Evolutionary conservation across 2,888 invertebrate genomes (phyloP), one percentile per base, ranked within the genome.

Genomic region (Camponotus fellah): DNA sequence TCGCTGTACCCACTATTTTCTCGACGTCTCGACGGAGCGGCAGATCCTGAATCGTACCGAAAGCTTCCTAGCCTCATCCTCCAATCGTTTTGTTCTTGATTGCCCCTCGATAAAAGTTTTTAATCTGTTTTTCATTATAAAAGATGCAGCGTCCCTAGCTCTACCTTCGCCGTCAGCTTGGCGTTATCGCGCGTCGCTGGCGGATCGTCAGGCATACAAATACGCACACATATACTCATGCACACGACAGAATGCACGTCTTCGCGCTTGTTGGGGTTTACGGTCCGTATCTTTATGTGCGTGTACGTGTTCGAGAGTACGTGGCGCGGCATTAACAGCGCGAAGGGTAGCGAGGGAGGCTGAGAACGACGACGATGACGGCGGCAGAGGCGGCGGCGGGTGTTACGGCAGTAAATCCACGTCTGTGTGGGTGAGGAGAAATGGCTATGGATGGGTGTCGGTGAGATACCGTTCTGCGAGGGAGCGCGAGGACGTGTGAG

Each of bases 251-350:
- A 85, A 85, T 82, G 85, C 88, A 85, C 90, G 89, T 87, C 89
- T 89, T 90, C 86, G 88, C 85, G 89, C 86, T 87, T 89, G 92
- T 90, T 87, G 90, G 91, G 91, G 92, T 93, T 93, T 93, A 93
- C 92, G 92, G 92, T 88, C 90, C 90, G 90, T 91, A 91, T 92
- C 91, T 90, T 90, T 91, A 90, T 88, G 91, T 87, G 89, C 86
- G 91, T 87, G 91, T 91, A 89, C 89, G 89, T 87, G 90, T 90
- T 90, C 88, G 91, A 89, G 88, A 91, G 89, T 93, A 93, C 92
- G 93, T 91, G 91, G 92, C 90, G 90, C 91, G 92, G 93, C 93
- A 94, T 94, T 94, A 94, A 94, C 94, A 92, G 91, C 87, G 91
- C 88, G 91, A 64, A 79, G 86, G 82, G 84, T 58, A 71, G 64